Percentiles rank a stretch among this genome's conserved stretches.
Conservation (phyloP, 2,888 invertebrate genomes). For the Euspilapteryx auroguttella region DNA sequence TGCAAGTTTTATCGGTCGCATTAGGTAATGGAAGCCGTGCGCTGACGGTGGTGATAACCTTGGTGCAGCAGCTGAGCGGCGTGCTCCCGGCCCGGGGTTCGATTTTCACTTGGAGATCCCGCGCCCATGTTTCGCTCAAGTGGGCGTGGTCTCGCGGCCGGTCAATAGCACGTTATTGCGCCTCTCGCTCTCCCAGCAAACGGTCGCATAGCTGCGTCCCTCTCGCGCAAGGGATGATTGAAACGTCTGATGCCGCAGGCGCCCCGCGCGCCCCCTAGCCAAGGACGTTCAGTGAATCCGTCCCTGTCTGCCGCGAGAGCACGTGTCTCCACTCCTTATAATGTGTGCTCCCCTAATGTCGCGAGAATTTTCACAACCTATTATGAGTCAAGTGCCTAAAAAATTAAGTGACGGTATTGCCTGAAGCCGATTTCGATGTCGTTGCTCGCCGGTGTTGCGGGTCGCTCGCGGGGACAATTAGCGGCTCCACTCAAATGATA, state of each 20-base stretch:
- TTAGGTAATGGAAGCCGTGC: too few species aligned
- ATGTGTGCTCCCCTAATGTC: constrained; percentile 53
- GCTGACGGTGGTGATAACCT: constrained; percentile 34
- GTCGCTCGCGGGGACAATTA: constrained; percentile 37
- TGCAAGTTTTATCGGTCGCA: too few species aligned
- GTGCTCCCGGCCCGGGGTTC: constrained; percentile 57
- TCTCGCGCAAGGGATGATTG: constrained; percentile 54
- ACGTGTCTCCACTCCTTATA: constrained; percentile 57
- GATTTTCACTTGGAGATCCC: constrained; percentile 58
- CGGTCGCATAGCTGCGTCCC: constrained; percentile 20
- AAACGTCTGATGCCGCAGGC: constrained; percentile 62
- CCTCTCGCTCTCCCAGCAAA: constrained; percentile 27
- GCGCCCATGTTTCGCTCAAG: constrained; percentile 54
- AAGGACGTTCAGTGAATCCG: constrained; percentile 63
- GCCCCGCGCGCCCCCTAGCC: constrained; percentile 56
- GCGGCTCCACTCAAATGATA: constrained; percentile 46
- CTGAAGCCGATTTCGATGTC: constrained; percentile 42
- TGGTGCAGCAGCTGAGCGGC: constrained; percentile 44
- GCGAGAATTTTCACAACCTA: constrained; percentile 57
- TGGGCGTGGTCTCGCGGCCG: constrained; percentile 57
- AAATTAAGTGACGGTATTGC: constrained; percentile 47
- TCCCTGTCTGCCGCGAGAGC: constrained; percentile 60
- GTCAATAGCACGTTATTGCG: constrained; percentile 53
- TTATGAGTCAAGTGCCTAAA: constrained; percentile 58
- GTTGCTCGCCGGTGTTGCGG: constrained; percentile 13